Percentiles rank a stretch among this genome's conserved stretches.
Evolutionary conservation across 2,797 vertebrate genomes (phyloP).

Genomic region (Macrochelys suwanniensis): DNA sequence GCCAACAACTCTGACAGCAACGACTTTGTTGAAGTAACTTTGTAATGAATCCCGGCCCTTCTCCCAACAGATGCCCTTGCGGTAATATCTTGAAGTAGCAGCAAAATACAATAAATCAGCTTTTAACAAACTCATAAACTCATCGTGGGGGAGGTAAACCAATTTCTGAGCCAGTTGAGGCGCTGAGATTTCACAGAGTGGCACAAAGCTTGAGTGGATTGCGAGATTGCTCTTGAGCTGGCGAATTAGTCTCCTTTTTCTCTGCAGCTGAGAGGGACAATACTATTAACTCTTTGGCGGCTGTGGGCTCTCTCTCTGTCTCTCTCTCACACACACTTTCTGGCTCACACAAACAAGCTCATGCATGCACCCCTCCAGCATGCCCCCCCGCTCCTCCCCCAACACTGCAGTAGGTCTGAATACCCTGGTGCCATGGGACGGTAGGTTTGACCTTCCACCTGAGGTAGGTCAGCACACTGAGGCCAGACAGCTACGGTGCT

Average conservation of each 20-base stretch:
- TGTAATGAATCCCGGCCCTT: constrained; percentile 32
- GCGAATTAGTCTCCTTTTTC: constrained; percentile 56
- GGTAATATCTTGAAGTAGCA: constrained; percentile 48
- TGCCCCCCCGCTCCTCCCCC: not conserved
- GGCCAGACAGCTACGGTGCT: not conserved
- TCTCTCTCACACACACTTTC: not conserved
- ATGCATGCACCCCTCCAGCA: not conserved
- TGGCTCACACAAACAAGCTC: not conserved
- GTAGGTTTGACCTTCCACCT: not conserved
- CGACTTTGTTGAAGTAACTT: constrained; percentile 63
- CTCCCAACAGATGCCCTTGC: constrained; percentile 48
- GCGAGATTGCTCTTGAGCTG: constrained; percentile 73
- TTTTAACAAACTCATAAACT: constrained; percentile 74
- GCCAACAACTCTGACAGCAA: not conserved
- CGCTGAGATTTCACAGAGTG: constrained; percentile 68
- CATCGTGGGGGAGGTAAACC: constrained; percentile 71
- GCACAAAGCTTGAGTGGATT: constrained; percentile 73
- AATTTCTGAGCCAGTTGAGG: constrained; percentile 72
- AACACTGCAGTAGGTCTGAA: not conserved
- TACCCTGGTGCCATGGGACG: not conserved
- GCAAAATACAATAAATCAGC: constrained; percentile 62
- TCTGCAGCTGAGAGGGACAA: constrained; percentile 3
- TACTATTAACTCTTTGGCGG: constrained; percentile 55
- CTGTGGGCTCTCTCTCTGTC: not conserved
- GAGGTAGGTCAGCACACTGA: not conserved